Percentiles rank a stretch among this genome's conserved stretches.
These are phyloP conservation scores for Urocitellus parryii DNA, from an alignment of 2,113 vertebrate species.

Conservation along the genomic window DNA sequence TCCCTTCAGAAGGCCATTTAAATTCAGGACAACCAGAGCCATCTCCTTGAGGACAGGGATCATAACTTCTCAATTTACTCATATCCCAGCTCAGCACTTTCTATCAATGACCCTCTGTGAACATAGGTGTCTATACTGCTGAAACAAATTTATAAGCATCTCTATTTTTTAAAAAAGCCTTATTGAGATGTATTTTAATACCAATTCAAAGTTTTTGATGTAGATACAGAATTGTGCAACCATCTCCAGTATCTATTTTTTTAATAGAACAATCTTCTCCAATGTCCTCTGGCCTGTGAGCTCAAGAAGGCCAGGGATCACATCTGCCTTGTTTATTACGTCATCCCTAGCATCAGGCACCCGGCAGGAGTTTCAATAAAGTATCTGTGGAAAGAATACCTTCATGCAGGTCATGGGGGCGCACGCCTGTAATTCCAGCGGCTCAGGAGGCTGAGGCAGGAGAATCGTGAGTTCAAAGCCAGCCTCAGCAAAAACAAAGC, in stretches of 20 bases:
- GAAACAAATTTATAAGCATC: neutral
- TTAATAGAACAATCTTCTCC: neutral
- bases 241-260: neutral
- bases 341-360: neutral
- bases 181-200: neutral
- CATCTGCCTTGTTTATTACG: neutral
- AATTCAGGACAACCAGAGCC: neutral
- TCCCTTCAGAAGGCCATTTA: constrained; percentile 5
- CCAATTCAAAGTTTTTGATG: neutral
- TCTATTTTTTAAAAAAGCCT: neutral
- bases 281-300: neutral
- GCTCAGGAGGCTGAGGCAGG: too few species aligned
- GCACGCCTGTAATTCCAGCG: too few species aligned
- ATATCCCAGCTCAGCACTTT: neutral
- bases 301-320: neutral
- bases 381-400: neutral
- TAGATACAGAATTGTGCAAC: neutral
- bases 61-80: neutral
- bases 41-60: neutral
- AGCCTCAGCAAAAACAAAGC: too few species aligned
- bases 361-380: neutral
- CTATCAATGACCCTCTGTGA: neutral
- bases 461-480: too few species aligned
- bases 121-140: neutral
- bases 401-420: too few species aligned